Evolutionary conservation across 2,113 vertebrate species (phyloP).

Genomic region (Herpetotheres cachinnans): DNA sequence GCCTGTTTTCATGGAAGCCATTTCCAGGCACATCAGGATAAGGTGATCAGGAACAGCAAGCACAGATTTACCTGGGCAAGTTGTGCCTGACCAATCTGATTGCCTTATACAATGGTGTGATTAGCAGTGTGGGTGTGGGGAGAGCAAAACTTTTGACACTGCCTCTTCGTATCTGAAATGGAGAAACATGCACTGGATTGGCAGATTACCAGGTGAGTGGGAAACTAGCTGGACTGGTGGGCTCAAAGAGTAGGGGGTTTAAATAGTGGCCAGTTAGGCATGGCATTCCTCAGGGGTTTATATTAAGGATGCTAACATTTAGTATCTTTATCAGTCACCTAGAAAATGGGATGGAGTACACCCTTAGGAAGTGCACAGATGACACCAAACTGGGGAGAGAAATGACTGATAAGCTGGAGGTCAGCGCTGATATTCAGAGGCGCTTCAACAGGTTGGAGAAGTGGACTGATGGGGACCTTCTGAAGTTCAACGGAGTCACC

Average conservation of each 20-base stretch:
- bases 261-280: neutral
- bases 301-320: neutral
- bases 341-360: neutral
- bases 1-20: neutral
- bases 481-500: neutral
- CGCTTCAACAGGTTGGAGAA: neutral
- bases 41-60: neutral
- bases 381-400: neutral
- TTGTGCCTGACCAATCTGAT: neutral
- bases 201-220: neutral
- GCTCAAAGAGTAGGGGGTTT: neutral
- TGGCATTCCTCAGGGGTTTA: neutral
- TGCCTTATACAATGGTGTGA: neutral
- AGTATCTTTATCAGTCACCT: neutral
- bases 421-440: neutral
- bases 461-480: neutral
- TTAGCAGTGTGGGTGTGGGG: neutral
- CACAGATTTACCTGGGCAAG: neutral
- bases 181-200: neutral
- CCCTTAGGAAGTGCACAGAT: neutral
- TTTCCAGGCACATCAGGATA: neutral
- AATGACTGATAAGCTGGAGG: neutral
- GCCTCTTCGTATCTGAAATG: neutral
- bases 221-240: neutral
- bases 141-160: neutral